Percentiles rank a stretch among this genome's conserved stretches.
Evolutionary conservation across 2,113 vertebrate species (phyloP).

Genomic region (Telmatochromis sp.): DNA sequence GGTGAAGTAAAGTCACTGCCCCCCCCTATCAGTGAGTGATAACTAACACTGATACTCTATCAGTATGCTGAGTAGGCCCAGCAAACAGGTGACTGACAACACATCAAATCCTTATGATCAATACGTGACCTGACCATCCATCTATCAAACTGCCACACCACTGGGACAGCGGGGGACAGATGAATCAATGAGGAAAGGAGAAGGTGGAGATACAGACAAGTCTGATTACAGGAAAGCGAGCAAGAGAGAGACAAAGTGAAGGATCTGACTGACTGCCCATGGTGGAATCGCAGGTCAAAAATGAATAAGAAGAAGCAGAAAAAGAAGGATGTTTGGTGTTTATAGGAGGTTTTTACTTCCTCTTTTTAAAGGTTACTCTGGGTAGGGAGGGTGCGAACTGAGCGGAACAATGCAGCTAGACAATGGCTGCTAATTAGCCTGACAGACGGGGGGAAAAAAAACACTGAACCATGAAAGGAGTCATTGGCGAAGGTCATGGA

Average conservation of each 20-base stretch:
- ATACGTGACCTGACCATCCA: not conserved
- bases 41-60: not conserved
- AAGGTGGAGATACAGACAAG: not conserved
- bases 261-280: not conserved
- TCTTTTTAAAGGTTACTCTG: not conserved
- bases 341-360: not conserved
- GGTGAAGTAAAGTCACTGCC: not conserved
- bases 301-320: not conserved
- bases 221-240: not conserved
- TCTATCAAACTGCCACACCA: not conserved
- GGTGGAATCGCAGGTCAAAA: not conserved
- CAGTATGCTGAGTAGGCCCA: not conserved
- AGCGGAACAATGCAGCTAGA: constrained; percentile 9
- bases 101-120: constrained; percentile 14
- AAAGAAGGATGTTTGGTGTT: not conserved
- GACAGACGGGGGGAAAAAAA: not conserved
- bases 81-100: constrained; percentile 13
- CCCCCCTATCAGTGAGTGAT: not conserved
- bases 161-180: not conserved
- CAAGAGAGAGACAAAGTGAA: not conserved
- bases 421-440: constrained; percentile 19
- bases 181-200: not conserved
- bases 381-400: not conserved
- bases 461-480: constrained; percentile 11
- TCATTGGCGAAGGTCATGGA: not conserved